Conservation (phyloP, 2,797 vertebrate genomes). For the Erpetoichthys calabaricus region DNA sequence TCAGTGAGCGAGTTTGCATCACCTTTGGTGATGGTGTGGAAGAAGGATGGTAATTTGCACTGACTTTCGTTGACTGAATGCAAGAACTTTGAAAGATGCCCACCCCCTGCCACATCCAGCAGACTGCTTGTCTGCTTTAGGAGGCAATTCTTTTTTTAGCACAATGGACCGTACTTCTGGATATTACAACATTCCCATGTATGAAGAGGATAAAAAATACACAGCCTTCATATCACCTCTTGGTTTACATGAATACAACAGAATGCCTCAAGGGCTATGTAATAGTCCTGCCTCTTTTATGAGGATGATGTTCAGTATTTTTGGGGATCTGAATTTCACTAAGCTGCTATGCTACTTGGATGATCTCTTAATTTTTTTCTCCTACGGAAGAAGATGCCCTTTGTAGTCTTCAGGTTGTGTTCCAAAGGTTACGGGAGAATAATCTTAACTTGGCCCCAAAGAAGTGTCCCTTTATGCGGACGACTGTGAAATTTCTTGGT, state of each 20-base stretch:
- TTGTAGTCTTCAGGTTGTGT: slow-evolving; percentile 7
- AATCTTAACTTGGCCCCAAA: slow-evolving; percentile 10
- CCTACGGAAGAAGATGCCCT: not conserved
- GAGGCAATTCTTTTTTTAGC: not conserved
- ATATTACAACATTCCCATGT: not conserved
- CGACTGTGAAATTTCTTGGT: slow-evolving; percentile 10
- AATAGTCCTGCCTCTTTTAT: not conserved
- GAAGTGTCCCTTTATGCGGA: slow-evolving; percentile 8
- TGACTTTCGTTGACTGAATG: not conserved
- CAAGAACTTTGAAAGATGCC: not conserved
- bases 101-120: not conserved
- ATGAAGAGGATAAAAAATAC: slow-evolving; percentile 12
- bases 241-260: slow-evolving; percentile 3
- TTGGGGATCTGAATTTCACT: slow-evolving; percentile 1
- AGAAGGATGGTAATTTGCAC: not conserved
- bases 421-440: slow-evolving; percentile 3
- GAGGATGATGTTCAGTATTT: slow-evolving; percentile 5
- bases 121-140: not conserved
- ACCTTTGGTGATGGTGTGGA: not conserved
- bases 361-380: slow-evolving; percentile 12
- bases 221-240: slow-evolving; percentile 8
- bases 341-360: slow-evolving; percentile 6
- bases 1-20: not conserved
- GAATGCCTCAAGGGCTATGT: not conserved
- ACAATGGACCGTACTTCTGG: not conserved